Evolutionary conservation across 2,113 vertebrate genomes (phyloP).

Genomic region (Colius striatus): DNA sequence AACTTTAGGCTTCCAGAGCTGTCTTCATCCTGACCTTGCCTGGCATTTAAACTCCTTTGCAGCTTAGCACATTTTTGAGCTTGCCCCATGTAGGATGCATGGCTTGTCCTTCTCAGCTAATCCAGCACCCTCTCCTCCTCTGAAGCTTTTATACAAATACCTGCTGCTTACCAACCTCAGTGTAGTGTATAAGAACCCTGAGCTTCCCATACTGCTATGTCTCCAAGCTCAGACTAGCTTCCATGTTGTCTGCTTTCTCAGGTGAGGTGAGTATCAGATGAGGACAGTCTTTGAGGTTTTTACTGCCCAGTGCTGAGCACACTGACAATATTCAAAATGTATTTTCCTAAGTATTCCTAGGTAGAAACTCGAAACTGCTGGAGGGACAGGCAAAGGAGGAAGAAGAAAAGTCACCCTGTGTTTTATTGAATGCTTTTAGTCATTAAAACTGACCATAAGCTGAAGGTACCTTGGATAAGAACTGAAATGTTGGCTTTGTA

Average conservation of each 20-base stretch:
- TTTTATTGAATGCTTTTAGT: not conserved
- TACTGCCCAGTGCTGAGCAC: not conserved
- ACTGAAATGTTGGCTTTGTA: not conserved
- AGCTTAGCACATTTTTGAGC: not conserved
- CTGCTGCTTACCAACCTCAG: too few relatives aligned
- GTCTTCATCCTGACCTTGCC: not conserved
- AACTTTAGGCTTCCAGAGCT: not conserved
- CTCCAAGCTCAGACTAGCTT: not conserved
- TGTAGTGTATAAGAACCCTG: not conserved
- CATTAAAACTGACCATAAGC: not conserved
- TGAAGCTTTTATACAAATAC: not conserved
- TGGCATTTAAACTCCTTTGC: not conserved
- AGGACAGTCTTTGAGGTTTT: not conserved
- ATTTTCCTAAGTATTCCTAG: not conserved
- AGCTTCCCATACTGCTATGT: not conserved
- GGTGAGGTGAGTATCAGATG: not conserved
- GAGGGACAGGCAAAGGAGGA: not conserved
- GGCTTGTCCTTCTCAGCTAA: not conserved
- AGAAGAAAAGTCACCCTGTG: not conserved
- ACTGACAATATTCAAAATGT: not conserved
- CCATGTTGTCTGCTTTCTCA: not conserved
- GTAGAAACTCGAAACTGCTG: not conserved
- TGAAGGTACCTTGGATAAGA: constrained; percentile 5
- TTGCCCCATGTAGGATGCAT: not conserved
- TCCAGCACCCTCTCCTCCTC: not conserved